phyloP scores from a whole-genome alignment of 2,113 vertebrate species.

The Gasterosteus nipponicus region DNA sequence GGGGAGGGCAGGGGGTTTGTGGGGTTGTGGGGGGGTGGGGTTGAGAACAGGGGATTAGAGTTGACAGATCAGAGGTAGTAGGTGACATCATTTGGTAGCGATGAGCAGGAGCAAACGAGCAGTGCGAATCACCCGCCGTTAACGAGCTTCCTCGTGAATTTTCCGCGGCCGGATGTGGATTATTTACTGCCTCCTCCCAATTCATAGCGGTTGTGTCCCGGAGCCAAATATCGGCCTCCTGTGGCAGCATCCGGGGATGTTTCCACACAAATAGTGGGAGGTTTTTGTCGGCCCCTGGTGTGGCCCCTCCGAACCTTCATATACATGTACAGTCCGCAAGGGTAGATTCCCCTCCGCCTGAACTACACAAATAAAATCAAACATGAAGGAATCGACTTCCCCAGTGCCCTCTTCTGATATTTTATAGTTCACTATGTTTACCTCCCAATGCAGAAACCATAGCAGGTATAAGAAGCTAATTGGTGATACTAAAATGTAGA shows the following conservation, averaged over 20 bases:
- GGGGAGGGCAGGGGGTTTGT: constrained; percentile 13
- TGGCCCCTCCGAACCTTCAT: constrained; percentile 23
- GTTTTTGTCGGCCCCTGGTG: constrained; percentile 39
- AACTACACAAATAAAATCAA: neutral
- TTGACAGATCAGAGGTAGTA: constrained; percentile 70
- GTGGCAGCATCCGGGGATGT: constrained; percentile 35
- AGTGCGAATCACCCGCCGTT: constrained; percentile 80
- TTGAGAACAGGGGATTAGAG: constrained; percentile 66
- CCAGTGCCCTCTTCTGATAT: constrained; percentile 5
- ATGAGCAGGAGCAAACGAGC: constrained; percentile 80
- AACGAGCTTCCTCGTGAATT: constrained; percentile 84
- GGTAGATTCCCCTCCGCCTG: neutral
- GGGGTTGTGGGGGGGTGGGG: constrained; percentile 25
- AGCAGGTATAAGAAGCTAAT: constrained; percentile 22
- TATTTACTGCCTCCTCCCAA: constrained; percentile 70
- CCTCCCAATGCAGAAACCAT: constrained; percentile 13
- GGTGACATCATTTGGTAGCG: constrained; percentile 81
- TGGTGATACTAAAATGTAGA: constrained; percentile 42
- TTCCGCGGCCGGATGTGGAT: constrained; percentile 58
- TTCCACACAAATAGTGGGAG: constrained; percentile 36
- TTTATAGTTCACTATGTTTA: constrained; percentile 30
- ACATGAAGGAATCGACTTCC: constrained; percentile 20
- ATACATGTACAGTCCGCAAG: neutral
- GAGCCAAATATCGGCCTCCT: constrained; percentile 36
- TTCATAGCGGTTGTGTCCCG: constrained; percentile 41